Evolutionary conservation across 2,113 vertebrate species (phyloP).

Genomic region (Diadophis punctatus): DNA sequence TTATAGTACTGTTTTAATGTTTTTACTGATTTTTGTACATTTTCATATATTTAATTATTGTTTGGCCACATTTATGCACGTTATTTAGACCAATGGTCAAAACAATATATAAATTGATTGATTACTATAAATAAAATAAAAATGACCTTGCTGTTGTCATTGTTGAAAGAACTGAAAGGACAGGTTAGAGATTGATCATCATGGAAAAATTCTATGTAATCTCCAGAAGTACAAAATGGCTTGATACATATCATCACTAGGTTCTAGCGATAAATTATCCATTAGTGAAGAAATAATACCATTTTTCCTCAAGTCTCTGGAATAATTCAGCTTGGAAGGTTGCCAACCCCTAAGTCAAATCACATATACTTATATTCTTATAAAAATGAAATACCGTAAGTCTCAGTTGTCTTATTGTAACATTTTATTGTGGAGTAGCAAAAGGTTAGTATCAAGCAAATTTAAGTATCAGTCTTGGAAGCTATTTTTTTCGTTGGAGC

Average conservation of each 20-base stretch:
- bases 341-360: neutral
- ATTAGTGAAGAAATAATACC: neutral
- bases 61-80: neutral
- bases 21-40: neutral
- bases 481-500: too few species aligned
- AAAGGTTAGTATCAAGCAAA: neutral
- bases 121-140: neutral
- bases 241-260: neutral
- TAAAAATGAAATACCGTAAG: neutral
- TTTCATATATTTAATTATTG: neutral
- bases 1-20: neutral
- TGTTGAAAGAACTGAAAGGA: neutral
- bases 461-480: neutral
- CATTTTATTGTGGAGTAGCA: neutral
- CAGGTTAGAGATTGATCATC: neutral
- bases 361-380: neutral
- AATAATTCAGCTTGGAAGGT: neutral
- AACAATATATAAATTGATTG: neutral
- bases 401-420: neutral
- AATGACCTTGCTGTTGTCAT: neutral
- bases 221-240: neutral
- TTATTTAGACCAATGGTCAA: neutral
- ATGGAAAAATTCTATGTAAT: neutral
- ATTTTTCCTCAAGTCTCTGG: neutral
- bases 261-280: neutral